These are phyloP conservation scores for Sarcophaga peregrina DNA, from an alignment of 1,140 invertebrate species.

Conservation along the genomic window DNA sequence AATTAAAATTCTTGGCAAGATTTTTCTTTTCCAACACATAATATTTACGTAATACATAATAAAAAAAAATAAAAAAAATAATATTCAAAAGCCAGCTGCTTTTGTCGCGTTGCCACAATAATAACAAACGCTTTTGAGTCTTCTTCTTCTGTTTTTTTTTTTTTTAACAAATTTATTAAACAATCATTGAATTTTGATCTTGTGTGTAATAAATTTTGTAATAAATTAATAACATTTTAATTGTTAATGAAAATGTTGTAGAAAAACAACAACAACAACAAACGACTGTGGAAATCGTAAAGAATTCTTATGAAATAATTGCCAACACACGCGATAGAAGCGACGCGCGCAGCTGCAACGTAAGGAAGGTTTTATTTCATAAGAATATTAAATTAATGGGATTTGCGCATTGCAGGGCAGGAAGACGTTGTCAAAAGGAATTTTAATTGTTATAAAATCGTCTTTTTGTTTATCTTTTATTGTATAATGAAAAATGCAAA, in stretches of 20 bases:
- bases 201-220: constrained; percentile 5
- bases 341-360: too few species aligned
- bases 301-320: constrained; percentile 18
- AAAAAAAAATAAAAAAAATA: too few species aligned
- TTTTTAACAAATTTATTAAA: constrained; percentile 4
- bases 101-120: too few species aligned
- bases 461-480: not conserved
- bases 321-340: not conserved
- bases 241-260: not conserved
- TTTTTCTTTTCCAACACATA: too few species aligned
- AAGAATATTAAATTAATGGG: constrained; percentile 19
- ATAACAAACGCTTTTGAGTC: too few species aligned
- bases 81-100: too few species aligned
- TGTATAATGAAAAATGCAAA: too few species aligned
- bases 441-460: not conserved
- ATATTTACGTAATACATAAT: too few species aligned
- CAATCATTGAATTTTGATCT: constrained; percentile 15
- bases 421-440: constrained; percentile 9
- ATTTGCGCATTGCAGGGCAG: not conserved
- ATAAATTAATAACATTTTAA: constrained; percentile 8
- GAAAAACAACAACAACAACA: not conserved
- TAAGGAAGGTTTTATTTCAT: not conserved
- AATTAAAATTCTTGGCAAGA: too few species aligned
- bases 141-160: too few species aligned
- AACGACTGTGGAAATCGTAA: not conserved